Conservation (phyloP, 2,113 vertebrate genomes). For the Arothron firmamentum region DNA sequence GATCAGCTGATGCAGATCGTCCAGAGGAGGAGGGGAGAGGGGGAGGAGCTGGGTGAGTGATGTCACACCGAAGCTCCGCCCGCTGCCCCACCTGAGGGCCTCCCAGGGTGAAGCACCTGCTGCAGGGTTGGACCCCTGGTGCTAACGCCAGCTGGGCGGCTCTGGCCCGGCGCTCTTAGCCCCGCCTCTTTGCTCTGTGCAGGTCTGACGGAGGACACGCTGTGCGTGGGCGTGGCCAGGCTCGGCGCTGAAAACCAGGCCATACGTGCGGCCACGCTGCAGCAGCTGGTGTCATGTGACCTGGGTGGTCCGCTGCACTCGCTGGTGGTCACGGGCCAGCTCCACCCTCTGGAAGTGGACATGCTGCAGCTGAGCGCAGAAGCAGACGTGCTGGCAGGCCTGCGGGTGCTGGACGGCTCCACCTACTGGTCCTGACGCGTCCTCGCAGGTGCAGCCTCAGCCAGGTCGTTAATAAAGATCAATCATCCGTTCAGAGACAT, state of each 20-base stretch:
- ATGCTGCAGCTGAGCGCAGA: conserved; percentile 85
- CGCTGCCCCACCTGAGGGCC: no score
- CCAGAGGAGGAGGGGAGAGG: conserved; percentile 73
- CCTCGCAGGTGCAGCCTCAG: not conserved
- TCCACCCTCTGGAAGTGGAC: conserved; percentile 93
- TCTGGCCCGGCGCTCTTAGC: not conserved
- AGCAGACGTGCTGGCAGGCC: conserved; percentile 57
- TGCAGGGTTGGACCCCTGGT: not conserved
- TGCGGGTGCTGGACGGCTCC: conserved; percentile 65
- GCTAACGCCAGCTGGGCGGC: not conserved
- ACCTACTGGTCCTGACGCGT: conserved; percentile 61
- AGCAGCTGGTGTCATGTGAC: conserved; percentile 82
- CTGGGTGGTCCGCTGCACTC: conserved; percentile 88
- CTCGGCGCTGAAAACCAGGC: conserved; percentile 86
- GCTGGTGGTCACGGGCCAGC: conserved; percentile 81
- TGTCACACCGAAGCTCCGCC: not conserved
- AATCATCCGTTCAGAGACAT: conserved; percentile 32
- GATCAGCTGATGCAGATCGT: conserved; percentile 88
- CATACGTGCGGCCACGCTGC: conserved; percentile 78
- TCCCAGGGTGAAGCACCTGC: no score
- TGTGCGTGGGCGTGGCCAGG: conserved; percentile 80
- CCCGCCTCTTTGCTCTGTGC: not conserved
- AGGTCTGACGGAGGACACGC: conserved; percentile 70
- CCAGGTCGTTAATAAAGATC: conserved; percentile 33
- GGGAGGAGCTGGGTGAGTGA: conserved; percentile 80